Base-by-base conservation (phyloP, 2,888 invertebrate species). In the Papilio elwesi region DNA sequence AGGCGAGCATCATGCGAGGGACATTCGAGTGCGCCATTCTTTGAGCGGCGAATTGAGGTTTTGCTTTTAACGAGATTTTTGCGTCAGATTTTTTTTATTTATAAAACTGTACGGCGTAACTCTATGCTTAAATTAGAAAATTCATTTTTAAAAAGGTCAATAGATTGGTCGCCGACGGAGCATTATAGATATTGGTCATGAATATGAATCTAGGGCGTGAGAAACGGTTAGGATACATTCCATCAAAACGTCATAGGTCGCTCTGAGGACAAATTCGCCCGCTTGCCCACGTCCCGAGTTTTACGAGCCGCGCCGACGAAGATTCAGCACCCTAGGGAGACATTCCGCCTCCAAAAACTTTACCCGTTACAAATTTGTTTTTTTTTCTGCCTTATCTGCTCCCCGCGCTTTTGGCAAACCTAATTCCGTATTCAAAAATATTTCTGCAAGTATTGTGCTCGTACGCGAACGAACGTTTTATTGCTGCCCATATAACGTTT, bases 351-450 rank as follows among this genome's bases (percentile, higher is more conserved):
- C 92, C 92, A 92, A 93, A 93, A 93, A 93, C 92, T 93, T 93
- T 93, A 93, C 93, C 93, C 93, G 93, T 93, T 92, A 93, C 93
- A 93, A 93, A 93, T 93, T 93, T 92, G 93, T 93, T 93, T 93
- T 93, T 91, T 93, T 92, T 91, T 81, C 85, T 90, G 91, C 92
- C 92, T 92, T 93, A 92, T 93, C 92, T 93, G 92, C 90, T 88
- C 90, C 92, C 91, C 92, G 92, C 92, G 89, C 89, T 90, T 92
- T 93, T 91, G 92, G 88, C 92, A 90, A 91, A 93, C 93, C 93
- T 93, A 93, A 93, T 93, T 93, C 92, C 88, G 93, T 93, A 93
- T 93, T 93, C 93, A 93, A 93, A 93, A 93, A 93, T 93, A 93
- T 93, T 92, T 93, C 90, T 90, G 90, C 93, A 89, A 92, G 93